Evolutionary conservation across 2,113 vertebrate species (phyloP).

Genomic region (Charadrius vociferus): DNA sequence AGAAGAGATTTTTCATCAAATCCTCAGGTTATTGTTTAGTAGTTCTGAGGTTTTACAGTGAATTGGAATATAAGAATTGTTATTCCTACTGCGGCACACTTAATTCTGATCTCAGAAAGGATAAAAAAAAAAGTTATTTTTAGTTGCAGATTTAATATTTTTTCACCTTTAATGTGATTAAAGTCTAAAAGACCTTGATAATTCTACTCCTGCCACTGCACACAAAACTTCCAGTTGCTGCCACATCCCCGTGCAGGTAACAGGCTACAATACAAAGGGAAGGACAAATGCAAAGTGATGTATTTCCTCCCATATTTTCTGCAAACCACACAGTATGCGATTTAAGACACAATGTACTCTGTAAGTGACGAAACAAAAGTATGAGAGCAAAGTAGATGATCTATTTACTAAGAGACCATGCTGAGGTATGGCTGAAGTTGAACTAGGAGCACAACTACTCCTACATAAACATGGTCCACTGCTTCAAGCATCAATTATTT

Average conservation of each 20-base stretch:
- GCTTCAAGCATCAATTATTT: neutral
- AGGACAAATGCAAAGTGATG: neutral
- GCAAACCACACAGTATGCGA: neutral
- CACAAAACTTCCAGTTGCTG: neutral
- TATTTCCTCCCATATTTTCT: neutral
- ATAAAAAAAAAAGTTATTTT: neutral
- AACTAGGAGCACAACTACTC: neutral
- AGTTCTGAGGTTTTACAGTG: neutral
- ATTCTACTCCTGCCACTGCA: neutral
- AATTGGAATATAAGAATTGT: neutral
- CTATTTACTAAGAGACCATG: neutral
- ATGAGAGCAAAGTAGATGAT: neutral
- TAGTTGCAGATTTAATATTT: neutral
- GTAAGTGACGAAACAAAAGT: neutral
- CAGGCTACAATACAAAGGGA: neutral
- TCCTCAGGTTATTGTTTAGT: neutral
- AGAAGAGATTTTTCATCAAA: neutral
- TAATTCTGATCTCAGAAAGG: slow-evolving; percentile 13
- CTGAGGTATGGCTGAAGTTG: neutral
- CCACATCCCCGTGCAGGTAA: neutral
- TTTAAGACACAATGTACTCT: neutral
- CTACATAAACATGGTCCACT: neutral
- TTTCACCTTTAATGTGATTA: slow-evolving; percentile 29
- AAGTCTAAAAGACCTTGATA: neutral
- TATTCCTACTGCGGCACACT: neutral